Percentiles rank a stretch among this genome's conserved stretches.
Evolutionary conservation across 2,888 invertebrate species (phyloP).

Genomic region (Melitaea athalia): DNA sequence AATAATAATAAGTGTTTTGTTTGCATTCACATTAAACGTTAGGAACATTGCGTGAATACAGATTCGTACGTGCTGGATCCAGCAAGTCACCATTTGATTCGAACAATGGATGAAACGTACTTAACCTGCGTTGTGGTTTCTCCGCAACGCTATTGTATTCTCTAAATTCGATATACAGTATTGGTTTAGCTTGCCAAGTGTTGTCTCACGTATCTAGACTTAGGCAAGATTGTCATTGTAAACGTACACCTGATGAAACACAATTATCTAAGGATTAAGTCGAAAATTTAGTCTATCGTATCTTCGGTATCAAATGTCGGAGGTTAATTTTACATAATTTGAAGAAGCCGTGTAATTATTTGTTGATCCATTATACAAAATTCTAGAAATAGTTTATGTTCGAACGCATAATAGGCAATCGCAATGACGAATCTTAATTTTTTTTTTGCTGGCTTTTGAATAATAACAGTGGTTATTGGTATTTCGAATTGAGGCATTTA

Average conservation of each 20-base stretch:
- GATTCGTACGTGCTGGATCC: constrained; percentile 44
- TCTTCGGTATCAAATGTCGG: constrained; percentile 14
- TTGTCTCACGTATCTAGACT: constrained; percentile 15
- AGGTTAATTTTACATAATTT: constrained; percentile 19
- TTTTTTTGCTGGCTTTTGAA: background rate
- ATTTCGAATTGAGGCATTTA: background rate
- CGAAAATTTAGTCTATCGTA: constrained; percentile 23
- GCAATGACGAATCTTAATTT: background rate
- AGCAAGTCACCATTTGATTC: constrained; percentile 36
- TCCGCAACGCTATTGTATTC: background rate
- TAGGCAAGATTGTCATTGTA: constrained; percentile 9
- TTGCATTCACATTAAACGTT: constrained; percentile 50
- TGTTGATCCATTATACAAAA: constrained; percentile 3
- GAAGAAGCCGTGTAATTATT: constrained; percentile 12
- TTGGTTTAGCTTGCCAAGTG: background rate
- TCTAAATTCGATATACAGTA: background rate
- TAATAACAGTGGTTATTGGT: background rate
- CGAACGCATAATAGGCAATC: background rate
- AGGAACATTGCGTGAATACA: constrained; percentile 53
- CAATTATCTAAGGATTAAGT: constrained; percentile 28
- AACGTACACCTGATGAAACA: constrained; percentile 18
- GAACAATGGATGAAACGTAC: constrained; percentile 56
- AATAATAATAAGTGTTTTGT: constrained; percentile 36
- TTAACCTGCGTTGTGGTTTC: background rate
- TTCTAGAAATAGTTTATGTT: background rate